phyloP scores from a whole-genome alignment of 2,797 vertebrate species.

The Tympanoctomys barrerae region DNA sequence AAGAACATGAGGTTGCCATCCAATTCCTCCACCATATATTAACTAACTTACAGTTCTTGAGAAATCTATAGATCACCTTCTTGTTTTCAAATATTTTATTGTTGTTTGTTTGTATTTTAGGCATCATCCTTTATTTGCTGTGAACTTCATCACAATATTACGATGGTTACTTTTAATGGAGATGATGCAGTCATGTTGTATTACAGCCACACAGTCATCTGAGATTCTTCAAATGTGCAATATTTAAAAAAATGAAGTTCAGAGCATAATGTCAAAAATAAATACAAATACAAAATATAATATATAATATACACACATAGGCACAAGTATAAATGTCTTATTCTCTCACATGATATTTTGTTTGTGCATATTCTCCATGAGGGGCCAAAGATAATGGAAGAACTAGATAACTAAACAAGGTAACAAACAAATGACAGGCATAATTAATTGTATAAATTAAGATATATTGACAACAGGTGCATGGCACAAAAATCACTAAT shows the following conservation, averaged over 20 bases:
- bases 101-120: background rate
- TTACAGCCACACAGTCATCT: background rate
- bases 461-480: background rate
- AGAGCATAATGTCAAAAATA: background rate
- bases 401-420: background rate
- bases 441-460: conserved; percentile 57
- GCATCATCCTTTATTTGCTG: background rate
- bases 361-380: background rate
- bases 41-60: background rate
- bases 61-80: background rate
- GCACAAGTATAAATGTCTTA: background rate
- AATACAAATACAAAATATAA: background rate
- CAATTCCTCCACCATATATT: background rate
- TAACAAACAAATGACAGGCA: background rate
- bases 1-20: background rate
- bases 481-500: conserved; percentile 20
- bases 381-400: background rate
- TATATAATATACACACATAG: background rate
- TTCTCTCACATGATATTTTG: background rate
- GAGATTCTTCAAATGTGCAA: background rate
- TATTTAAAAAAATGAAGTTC: background rate
- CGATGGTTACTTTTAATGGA: background rate
- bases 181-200: background rate
- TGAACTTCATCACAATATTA: background rate
- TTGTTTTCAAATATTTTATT: background rate